Evolutionary conservation across 1,140 invertebrate genomes (phyloP), one percentile per base, ranked within the genome.

Genomic region (Aleiodes sp.): DNA sequence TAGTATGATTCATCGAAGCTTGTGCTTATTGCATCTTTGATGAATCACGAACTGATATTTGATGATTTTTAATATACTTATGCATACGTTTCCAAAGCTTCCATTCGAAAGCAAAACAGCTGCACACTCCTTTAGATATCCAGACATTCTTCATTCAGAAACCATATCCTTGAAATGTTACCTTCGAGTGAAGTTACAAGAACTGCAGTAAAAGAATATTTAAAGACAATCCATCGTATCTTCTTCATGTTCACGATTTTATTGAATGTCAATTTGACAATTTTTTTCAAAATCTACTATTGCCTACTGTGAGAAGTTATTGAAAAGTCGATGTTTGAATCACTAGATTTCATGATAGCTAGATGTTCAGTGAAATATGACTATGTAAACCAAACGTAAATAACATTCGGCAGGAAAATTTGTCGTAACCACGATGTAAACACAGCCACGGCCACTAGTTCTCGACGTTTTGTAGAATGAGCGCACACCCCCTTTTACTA

Each of bases 341-440:
- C 62, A 64, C 39, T 64, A 26, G 21, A 26, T 64, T 52, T 52
- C 21, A 52, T 52, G 46, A 2, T 52, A 21, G 46, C 7, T 52
- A 52, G 21, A 21, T 10, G 21, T 21, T 52, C n/a, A 43, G 41
- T 64, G 62, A 41, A 43, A 8, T 43, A 24, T 19, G 24, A 16
- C 35, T 26, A 60, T 60, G 7, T 21, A 41, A 10, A n/a, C 8
- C 29, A 24, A 7, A 16, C 39, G 39, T 64, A 64, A 64, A 64
- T 64, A 46, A 64, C 39, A 41, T 26, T 21, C 19, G 21, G 6
- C 46, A 8, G 19, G 21, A 52, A 64, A 46, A 64, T 64, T 64
- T 43, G 62, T 63, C 61, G 62, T 65, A 46, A 28, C 62, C 19
- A 28, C 39, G 61, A 16, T 63, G 61, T 63, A 63, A 63, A 63